These are phyloP conservation scores for Hypercompe scribonia DNA, from an alignment of 2,888 invertebrate genomes.

Conservation along the genomic window DNA sequence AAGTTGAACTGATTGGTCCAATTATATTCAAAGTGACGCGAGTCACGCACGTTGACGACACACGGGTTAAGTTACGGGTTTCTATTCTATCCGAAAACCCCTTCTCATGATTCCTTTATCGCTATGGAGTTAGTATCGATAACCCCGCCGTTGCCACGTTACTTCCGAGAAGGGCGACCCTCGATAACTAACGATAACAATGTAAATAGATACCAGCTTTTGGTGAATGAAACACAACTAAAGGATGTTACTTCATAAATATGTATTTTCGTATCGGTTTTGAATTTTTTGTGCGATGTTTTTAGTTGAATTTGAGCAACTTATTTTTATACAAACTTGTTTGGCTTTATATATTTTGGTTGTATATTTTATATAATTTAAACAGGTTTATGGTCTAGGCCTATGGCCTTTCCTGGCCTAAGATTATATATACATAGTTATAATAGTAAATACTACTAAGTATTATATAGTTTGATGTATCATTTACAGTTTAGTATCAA, in stretches of 20 bases:
- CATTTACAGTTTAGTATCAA: neutral
- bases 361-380: neutral
- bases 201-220: conserved; percentile 57
- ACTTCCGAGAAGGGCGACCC: conserved; percentile 68
- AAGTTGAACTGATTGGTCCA: conserved; percentile 29
- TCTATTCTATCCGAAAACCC: conserved; percentile 46
- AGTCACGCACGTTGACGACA: conserved; percentile 21
- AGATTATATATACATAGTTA: no score
- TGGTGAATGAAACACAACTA: conserved; percentile 56
- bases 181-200: conserved; percentile 61
- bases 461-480: neutral
- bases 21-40: conserved; percentile 23
- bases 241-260: conserved; percentile 53
- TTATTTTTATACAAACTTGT: conserved; percentile 11
- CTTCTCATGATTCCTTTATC: conserved; percentile 50
- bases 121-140: conserved; percentile 54
- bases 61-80: conserved; percentile 19
- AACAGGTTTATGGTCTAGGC: neutral
- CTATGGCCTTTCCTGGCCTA: no score
- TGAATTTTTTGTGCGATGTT: conserved; percentile 29
- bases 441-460: no score
- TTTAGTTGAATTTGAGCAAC: conserved; percentile 14
- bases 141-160: conserved; percentile 52
- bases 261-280: conserved; percentile 44
- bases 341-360: neutral